phyloP scores from a whole-genome alignment of 1,140 invertebrate genomes.

The Anastrepha obliqua region DNA sequence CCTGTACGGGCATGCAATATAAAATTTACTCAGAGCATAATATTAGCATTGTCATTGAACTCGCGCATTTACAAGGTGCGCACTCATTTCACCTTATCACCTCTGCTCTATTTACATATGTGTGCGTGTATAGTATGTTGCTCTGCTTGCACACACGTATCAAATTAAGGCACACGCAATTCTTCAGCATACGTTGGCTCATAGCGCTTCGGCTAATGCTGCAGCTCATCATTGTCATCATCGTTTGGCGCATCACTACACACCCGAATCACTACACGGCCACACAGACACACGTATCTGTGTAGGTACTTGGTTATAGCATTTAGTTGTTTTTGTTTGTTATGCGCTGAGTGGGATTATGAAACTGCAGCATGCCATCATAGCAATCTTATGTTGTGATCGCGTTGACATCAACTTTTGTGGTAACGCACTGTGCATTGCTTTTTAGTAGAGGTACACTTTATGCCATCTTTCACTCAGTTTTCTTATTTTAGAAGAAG shows the following conservation, averaged over 20 bases:
- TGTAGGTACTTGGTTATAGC: too few relatives aligned
- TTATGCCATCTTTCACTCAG: too few relatives aligned
- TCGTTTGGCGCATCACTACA: not conserved
- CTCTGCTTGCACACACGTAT: not conserved
- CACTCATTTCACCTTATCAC: conserved; percentile 1
- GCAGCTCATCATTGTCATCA: conserved; percentile 14
- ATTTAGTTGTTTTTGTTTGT: not conserved
- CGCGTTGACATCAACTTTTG: not conserved
- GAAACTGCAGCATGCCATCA: not conserved
- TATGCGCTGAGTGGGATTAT: conserved; percentile 1
- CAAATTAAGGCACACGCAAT: conserved; percentile 19
- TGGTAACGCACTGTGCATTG: too few relatives aligned
- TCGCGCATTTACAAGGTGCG: conserved; percentile 8
- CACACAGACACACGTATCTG: too few relatives aligned
- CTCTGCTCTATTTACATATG: conserved; percentile 21
- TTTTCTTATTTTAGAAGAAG: too few relatives aligned
- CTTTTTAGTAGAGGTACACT: too few relatives aligned
- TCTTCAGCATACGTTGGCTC: not conserved
- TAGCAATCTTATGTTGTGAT: not conserved
- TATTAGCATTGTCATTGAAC: conserved; percentile 41
- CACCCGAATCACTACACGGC: not conserved
- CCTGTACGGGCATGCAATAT: not conserved
- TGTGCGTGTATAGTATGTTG: not conserved
- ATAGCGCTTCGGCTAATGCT: not conserved
- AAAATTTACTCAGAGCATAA: not conserved